Base-by-base conservation (phyloP, 2,888 invertebrate species). In the Rhyacophila evoluta region DNA sequence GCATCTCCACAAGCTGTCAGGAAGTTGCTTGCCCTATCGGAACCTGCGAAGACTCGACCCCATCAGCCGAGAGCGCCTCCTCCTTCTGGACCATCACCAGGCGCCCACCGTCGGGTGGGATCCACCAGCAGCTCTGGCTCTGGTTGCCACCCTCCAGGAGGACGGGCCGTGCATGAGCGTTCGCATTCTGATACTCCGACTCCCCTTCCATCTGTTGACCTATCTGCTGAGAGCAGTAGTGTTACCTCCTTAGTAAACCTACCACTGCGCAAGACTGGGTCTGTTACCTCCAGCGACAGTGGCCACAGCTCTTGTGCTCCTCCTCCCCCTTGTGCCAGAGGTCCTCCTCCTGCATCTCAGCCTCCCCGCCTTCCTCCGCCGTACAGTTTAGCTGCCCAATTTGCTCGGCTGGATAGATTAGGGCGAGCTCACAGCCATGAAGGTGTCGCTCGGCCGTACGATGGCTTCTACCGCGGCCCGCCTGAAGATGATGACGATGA, bases 1-100 rank as follows among this genome's bases (percentile, higher is more conserved):
- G 98, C 98, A 41, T 98, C 98, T 11, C 99, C 99, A 19, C 98
- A 98, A 87, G 97, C 98, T 6, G 97, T 99, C 15, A 93, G 98
- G 84, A 99, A 99, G 87, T 92, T 99, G 86, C 90, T 99, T 83
- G 95, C 98, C 5, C 90, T 99, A 33, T 95, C 97, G 10, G 96
- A 97, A 85, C 94, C 95, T 11, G 94, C 93, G 74, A 97, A 97
- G 87, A 95, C 97, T 8, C 91, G 96, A 75, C 97, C 95, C 4
- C 95, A 96, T 85, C 96, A 97, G 85, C 96, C 97, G 0, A 92
- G 95, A 73, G 90, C 91, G 29, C 90, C 88, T 69, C 89, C 91
- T 67, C 93, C 94, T 38, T 92, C 94, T 29, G 91, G 93, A 81
- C 91, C 91, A 84, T 87, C 92, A 83, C 86, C 88, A 5, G 89